phyloP scores from a whole-genome alignment of 2,888 invertebrate genomes.

The Luperina nickerlii region DNA sequence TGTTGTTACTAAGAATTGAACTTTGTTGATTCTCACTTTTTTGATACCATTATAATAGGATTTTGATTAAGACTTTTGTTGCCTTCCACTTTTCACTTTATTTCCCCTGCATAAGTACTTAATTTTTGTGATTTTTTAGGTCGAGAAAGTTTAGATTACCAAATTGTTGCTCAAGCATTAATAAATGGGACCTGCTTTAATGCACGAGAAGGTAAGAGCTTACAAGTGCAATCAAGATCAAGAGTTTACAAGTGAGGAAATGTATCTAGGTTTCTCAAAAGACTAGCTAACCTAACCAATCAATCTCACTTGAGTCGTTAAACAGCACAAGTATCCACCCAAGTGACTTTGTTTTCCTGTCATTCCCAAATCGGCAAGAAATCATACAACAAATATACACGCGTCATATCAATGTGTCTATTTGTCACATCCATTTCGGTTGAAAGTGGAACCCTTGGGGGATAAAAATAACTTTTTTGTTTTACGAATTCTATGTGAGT shows the following conservation, averaged over 20 bases:
- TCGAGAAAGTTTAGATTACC: not conserved
- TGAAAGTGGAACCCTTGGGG: conserved; percentile 53
- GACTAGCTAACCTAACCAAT: not conserved
- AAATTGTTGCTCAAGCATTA: not conserved
- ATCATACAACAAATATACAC: conserved; percentile 45
- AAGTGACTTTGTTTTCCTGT: conserved; percentile 38
- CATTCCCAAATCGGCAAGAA: conserved; percentile 48
- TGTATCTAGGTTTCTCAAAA: not conserved
- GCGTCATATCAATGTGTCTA: conserved; percentile 51
- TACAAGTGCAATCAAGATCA: too few relatives aligned
- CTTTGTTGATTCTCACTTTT: not conserved
- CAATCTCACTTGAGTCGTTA: conserved; percentile 18
- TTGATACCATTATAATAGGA: not conserved
- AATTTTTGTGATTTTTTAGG: not conserved
- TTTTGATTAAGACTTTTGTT: not conserved
- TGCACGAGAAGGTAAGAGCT: not conserved
- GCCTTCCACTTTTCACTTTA: not conserved
- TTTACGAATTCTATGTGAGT: conserved; percentile 53
- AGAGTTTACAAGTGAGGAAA: not conserved
- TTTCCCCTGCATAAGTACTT: not conserved
- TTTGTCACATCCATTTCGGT: conserved; percentile 53
- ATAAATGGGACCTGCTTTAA: not conserved
- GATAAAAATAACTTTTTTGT: conserved; percentile 59
- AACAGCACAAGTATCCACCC: conserved; percentile 13
- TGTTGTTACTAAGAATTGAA: not conserved